These are phyloP conservation scores for Rhyacophila brunnea DNA, from an alignment of 1,140 invertebrate genomes.

Conservation along the genomic window DNA sequence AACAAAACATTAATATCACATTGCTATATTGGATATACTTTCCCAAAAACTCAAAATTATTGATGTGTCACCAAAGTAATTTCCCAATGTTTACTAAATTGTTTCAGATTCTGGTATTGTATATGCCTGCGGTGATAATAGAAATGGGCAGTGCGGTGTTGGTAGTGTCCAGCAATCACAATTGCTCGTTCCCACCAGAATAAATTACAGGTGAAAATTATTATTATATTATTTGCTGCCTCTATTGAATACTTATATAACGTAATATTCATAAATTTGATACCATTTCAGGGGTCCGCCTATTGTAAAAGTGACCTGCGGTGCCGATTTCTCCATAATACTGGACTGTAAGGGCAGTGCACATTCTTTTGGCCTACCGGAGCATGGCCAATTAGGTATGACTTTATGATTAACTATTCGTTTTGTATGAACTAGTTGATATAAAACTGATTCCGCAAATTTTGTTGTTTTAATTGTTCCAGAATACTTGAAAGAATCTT, in stretches of 20 bases:
- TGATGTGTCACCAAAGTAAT: too few relatives aligned
- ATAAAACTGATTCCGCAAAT: too few relatives aligned
- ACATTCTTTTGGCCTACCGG: constrained; percentile 88
- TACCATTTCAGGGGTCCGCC: constrained; percentile 63
- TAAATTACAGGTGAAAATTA: constrained; percentile 60
- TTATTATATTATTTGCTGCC: too few relatives aligned
- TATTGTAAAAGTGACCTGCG: constrained; percentile 83
- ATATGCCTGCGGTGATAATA: constrained; percentile 87
- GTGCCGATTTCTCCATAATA: constrained; percentile 89
- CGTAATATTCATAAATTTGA: constrained; percentile 12
- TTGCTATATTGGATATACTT: too few relatives aligned
- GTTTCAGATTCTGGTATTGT: constrained; percentile 76
- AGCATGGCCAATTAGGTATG: constrained; percentile 84
- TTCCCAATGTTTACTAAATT: too few relatives aligned
- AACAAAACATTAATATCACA: too few relatives aligned
- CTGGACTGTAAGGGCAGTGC: constrained; percentile 84
- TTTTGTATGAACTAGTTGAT: too few relatives aligned
- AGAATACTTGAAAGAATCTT: too few relatives aligned
- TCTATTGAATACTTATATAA: constrained; percentile 5
- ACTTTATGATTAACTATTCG: constrained; percentile 5
- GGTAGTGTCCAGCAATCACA: constrained; percentile 68
- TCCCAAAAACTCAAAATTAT: too few relatives aligned
- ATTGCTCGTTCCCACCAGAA: constrained; percentile 70
- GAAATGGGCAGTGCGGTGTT: constrained; percentile 86
- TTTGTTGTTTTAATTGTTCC: too few relatives aligned